These are phyloP conservation scores for Orchesella cincta DNA, from an alignment of 1,140 invertebrate genomes.

Conservation along the genomic window DNA sequence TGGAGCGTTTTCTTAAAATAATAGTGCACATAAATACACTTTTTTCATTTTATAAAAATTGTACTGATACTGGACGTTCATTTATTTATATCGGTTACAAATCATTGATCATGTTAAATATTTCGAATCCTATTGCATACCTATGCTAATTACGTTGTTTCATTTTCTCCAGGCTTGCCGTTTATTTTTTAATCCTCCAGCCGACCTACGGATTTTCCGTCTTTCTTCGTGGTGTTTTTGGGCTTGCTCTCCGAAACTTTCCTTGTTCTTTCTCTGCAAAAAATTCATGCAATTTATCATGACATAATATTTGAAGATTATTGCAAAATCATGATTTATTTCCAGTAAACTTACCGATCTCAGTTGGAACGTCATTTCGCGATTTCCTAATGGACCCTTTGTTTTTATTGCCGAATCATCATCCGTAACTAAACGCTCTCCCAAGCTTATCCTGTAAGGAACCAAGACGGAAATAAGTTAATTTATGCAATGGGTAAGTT, in stretches of 20 bases:
- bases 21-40: too few relatives aligned
- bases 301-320: not conserved
- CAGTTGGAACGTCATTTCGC: constrained; percentile 75
- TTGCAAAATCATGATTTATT: not conserved
- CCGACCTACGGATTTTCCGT: constrained; percentile 70
- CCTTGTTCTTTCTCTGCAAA: constrained; percentile 59
- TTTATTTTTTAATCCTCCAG: constrained; percentile 55
- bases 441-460: constrained; percentile 65
- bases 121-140: too few relatives aligned
- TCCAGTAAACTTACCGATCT: constrained; percentile 59
- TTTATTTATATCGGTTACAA: too few relatives aligned
- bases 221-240: constrained; percentile 72
- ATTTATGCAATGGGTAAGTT: too few relatives aligned
- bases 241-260: constrained; percentile 54
- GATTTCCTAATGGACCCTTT: constrained; percentile 67
- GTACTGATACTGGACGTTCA: too few relatives aligned
- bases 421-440: constrained; percentile 66
- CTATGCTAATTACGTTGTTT: not conserved
- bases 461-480: constrained; percentile 34
- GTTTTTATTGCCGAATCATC: constrained; percentile 62
- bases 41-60: too few relatives aligned
- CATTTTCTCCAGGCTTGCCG: constrained; percentile 47
- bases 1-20: too few relatives aligned
- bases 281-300: constrained; percentile 40
- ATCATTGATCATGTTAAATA: too few relatives aligned